Evolutionary conservation across 2,888 invertebrate genomes (phyloP).

Genomic region (Nomada flava): DNA sequence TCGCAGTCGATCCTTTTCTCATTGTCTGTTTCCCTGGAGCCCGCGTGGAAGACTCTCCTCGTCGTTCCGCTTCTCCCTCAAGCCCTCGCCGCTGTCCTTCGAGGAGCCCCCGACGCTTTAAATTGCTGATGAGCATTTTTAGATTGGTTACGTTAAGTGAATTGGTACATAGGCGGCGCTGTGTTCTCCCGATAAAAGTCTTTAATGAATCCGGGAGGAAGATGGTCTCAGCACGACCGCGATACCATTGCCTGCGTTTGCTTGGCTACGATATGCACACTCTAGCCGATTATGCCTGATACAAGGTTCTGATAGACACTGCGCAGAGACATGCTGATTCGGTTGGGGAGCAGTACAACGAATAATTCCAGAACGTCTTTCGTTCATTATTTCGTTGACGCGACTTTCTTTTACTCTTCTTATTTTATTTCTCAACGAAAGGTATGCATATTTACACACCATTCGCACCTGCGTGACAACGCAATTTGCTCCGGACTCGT

Average conservation of each 20-base stretch:
- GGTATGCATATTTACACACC: too few species aligned
- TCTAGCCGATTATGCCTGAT: conserved; percentile 46
- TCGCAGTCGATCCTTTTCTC: conserved; percentile 32
- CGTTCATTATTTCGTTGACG: neutral
- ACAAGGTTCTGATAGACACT: conserved; percentile 33
- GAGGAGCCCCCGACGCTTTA: conserved; percentile 79
- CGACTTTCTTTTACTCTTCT: too few species aligned
- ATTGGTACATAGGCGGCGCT: conserved; percentile 82
- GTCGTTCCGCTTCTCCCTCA: conserved; percentile 49
- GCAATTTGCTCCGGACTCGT: conserved; percentile 7
- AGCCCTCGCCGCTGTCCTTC: conserved; percentile 67
- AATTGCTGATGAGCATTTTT: conserved; percentile 84
- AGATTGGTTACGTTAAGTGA: conserved; percentile 84
- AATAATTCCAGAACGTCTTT: conserved; percentile 34
- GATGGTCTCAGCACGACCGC: conserved; percentile 62
- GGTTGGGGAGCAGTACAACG: conserved; percentile 16
- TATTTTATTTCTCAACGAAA: too few species aligned
- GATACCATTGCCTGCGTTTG: conserved; percentile 46
- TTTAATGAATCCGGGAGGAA: conserved; percentile 75
- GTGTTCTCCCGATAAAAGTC: conserved; percentile 83
- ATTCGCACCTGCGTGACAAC: neutral
- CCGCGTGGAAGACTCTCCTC: conserved; percentile 44
- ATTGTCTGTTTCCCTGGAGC: conserved; percentile 55
- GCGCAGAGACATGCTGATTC: conserved; percentile 23
- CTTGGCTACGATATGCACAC: conserved; percentile 30